Base-by-base conservation (phyloP, 1,140 invertebrate genomes). In the Sesamia nonagrioides region DNA sequence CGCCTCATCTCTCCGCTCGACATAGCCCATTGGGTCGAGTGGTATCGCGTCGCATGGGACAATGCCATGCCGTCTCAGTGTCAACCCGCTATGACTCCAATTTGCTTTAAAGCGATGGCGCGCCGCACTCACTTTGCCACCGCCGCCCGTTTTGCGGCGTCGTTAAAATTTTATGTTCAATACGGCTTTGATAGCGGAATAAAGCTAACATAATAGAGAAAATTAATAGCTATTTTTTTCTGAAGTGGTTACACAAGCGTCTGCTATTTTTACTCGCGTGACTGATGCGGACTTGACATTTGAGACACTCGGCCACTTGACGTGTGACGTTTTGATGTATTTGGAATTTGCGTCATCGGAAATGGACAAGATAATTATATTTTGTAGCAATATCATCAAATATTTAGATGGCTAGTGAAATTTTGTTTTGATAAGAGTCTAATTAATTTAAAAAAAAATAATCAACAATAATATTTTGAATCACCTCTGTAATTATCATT, bases 1-100 rank as follows among this genome's bases (percentile, higher is more conserved):
- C 48, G 63, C 60, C 52, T 71, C 78, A 76, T 77, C 74, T 77
- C 79, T 60, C 61, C 9, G 60, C 75, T 66, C 68, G 82, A 73
- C 78, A 74, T 72, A 69, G 63, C 75, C 79, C 74, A 74, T 40
- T 42, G 42, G 56, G 78, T 50, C 71, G 68, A 37, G 58, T 60
- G 73, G 78, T 60, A 76, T 63, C 78, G 48, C 83, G 78, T 80
- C 82, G 79, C 79, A 45, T 72, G 78, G 76, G 77, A 80, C 77
- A 72, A 71, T 79, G 56, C 35, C 76, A 54, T 79, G 54, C 76
- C 60, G 77, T 77, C 77, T 81, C 81, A 37, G 63, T 84, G 81
- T 84, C 81, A 81, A 77, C 73, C 73, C 50, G 50, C 63, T 75
- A 82, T 79, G 60, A 79, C 75, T 84, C 78, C 78, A 82, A 82